These are phyloP conservation scores for Drepana falcataria DNA, from an alignment of 2,888 invertebrate species.

Conservation along the genomic window DNA sequence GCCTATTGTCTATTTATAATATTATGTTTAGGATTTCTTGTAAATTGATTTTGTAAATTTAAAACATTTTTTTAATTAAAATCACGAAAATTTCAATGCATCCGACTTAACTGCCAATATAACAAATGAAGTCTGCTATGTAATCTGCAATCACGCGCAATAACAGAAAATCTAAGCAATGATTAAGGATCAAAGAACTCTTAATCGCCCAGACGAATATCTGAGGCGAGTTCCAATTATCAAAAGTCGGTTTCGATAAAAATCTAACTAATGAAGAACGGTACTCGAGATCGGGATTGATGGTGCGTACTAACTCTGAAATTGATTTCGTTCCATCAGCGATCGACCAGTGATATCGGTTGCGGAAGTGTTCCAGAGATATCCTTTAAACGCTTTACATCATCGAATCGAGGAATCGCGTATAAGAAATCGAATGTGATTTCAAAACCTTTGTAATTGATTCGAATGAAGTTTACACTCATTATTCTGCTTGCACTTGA, in stretches of 20 bases:
- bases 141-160: neutral
- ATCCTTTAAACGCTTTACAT: conserved; percentile 15
- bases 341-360: conserved; percentile 59
- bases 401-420: conserved; percentile 3
- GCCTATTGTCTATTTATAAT: too few relatives aligned
- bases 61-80: conserved; percentile 15
- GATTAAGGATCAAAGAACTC: conserved; percentile 48
- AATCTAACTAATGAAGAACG: conserved; percentile 76
- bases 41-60: too few relatives aligned
- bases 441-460: neutral
- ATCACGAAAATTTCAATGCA: neutral
- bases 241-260: conserved; percentile 68
- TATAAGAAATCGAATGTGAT: neutral
- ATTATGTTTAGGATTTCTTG: too few relatives aligned
- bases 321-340: conserved; percentile 71
- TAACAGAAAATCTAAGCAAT: conserved; percentile 31
- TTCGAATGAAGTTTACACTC: neutral
- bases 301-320: conserved; percentile 47
- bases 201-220: conserved; percentile 62
- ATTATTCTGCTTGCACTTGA: too few relatives aligned
- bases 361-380: conserved; percentile 47
- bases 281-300: conserved; percentile 61
- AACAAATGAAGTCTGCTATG: neutral
- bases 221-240: conserved; percentile 63
- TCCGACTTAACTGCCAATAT: neutral